phyloP scores from a whole-genome alignment of 2,888 invertebrate species.

The Temnothorax rugatulus region DNA sequence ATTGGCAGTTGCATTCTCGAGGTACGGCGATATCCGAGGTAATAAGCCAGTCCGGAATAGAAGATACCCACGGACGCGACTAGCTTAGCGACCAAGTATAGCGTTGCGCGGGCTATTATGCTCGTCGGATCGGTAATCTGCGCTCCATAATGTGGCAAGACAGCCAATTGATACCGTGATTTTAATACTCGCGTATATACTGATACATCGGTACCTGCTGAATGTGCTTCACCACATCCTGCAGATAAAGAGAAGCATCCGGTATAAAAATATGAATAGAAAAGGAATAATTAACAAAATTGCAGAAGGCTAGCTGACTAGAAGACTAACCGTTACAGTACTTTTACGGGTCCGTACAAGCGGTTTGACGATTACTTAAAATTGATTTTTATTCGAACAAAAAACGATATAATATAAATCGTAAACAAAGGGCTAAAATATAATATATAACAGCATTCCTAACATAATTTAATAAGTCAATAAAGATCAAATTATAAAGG shows the following conservation, averaged over 20 bases:
- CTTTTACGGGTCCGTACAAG: neutral
- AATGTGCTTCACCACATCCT: conserved; percentile 12
- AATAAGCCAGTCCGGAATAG: conserved; percentile 25
- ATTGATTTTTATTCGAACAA: neutral
- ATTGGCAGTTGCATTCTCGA: conserved; percentile 56
- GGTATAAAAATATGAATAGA: conserved; percentile 7
- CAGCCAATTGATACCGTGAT: conserved; percentile 36
- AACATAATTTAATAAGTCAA: neutral
- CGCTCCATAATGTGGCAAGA: conserved; percentile 18
- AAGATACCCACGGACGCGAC: conserved; percentile 46
- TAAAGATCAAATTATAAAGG: neutral
- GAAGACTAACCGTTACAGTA: conserved; percentile 7
- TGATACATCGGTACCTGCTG: neutral
- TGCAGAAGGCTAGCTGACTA: neutral
- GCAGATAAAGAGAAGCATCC: conserved; percentile 3
- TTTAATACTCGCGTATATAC: conserved; percentile 22
- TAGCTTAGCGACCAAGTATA: conserved; percentile 38
- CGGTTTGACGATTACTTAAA: neutral
- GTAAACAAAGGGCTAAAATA: neutral
- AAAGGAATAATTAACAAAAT: conserved; percentile 18
- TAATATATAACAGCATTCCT: neutral
- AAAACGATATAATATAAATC: neutral
- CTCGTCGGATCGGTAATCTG: conserved; percentile 24
- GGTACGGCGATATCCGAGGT: conserved; percentile 26
- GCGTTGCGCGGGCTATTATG: conserved; percentile 1